Percentiles rank a stretch among this genome's conserved stretches.
Conservation (phyloP, 2,113 vertebrate genomes). For the Phodopus roborovskii region DNA sequence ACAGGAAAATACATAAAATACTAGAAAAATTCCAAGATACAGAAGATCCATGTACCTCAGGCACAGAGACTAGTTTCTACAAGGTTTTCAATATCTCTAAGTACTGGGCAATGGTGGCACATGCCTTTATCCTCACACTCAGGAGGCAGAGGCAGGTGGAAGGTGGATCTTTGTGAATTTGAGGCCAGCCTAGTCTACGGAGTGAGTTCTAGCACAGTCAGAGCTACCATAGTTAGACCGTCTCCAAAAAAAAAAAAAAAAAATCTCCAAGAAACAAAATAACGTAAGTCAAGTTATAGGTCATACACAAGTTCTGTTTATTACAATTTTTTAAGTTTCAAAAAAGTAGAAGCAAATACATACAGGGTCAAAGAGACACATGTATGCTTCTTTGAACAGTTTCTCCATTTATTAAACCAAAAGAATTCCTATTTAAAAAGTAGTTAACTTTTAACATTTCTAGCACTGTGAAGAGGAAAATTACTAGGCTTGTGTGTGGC, state of each 20-base stretch:
- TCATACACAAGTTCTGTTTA: constrained; percentile 11
- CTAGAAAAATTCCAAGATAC: constrained; percentile 35
- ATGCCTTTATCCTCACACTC: background rate
- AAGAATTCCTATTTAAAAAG: constrained; percentile 19
- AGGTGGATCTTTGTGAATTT: background rate
- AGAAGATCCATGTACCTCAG: background rate
- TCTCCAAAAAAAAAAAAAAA: background rate
- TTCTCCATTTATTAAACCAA: constrained; percentile 45
- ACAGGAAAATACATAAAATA: constrained; percentile 5
- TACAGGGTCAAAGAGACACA: constrained; percentile 6
- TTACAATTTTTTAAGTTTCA: background rate
- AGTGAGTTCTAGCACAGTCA: background rate
- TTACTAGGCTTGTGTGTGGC: background rate
- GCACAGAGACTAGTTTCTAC: constrained; percentile 28
- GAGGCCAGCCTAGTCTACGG: background rate
- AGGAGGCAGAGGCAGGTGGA: background rate
- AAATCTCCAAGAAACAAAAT: constrained; percentile 33
- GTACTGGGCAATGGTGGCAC: background rate
- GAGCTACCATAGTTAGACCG: background rate
- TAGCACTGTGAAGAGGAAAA: background rate
- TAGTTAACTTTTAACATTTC: background rate
- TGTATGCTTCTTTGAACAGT: constrained; percentile 15
- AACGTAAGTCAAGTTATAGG: constrained; percentile 28
- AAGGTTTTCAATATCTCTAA: constrained; percentile 40
- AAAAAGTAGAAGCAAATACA: constrained; percentile 30